Base-by-base conservation (phyloP, 2,113 vertebrate species). In the Perognathus longimembris region DNA sequence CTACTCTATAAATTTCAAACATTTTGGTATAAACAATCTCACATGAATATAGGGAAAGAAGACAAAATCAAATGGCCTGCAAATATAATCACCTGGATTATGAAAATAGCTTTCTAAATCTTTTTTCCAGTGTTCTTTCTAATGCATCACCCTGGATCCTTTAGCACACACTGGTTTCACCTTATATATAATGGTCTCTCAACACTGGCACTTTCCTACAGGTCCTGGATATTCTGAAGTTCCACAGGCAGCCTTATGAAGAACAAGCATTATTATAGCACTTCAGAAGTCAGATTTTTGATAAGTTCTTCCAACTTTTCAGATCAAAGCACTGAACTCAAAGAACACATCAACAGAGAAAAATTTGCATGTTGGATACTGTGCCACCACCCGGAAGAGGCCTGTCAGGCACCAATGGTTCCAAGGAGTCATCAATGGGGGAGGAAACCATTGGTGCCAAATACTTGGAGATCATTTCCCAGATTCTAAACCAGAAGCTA, bases 311-410 rank as follows among this genome's bases (percentile, higher is more conserved):
- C 88, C 17, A 69, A 24, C 26, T 63, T 6, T 81, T 14, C 38
- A 87, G 64, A 75, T 75, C 34, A 89, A n/a, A 79, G 38, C 81
- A n/a, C 42, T 91, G 32, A 94, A 80, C 84, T 88, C 40, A 88
- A 81, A 64, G 63, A 77, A 70, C 20, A 92, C 87, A 81, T 34
- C 40, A 73, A 61, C 18, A 34, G 36, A 24, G 79, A 77, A 59
- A 36, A 40, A 8, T 61, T 50, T 14, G 14, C 26, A 26, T 32
- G 1, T 28, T 73, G 54, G 45, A 14, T 57, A 50, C 20, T 32
- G 36, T 79, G 32, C 12, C 63, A 32, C 26, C 67, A 38, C 9
- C 32, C 50, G 61, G 40, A 57, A 70, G 45, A 61, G 34, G 4
- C 15, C 1, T 76, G 34, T 75, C 67, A 45, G 11, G 3, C 28